phyloP scores from a whole-genome alignment of 92 coral and sea anemone genomes.

The Plumapathes pennacea region DNA sequence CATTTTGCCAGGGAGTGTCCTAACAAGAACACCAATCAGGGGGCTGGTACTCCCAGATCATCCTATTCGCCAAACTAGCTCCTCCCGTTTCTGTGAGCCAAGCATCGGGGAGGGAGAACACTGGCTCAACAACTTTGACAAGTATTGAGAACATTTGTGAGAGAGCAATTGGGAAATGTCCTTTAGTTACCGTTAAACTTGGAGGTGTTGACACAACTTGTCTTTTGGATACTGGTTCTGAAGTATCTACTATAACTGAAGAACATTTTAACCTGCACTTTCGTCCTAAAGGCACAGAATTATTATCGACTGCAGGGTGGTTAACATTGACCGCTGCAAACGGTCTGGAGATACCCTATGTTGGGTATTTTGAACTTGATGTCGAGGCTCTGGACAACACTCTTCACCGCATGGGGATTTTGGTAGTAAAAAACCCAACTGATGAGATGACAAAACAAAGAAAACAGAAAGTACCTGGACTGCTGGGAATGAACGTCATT shows the following conservation, averaged over 20 bases:
- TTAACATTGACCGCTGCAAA: conserved; percentile 58
- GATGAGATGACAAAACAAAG: conserved; percentile 18
- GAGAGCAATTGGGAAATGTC: conserved; percentile 39
- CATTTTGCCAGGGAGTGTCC: conserved; percentile 39
- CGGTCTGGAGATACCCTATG: conserved; percentile 63
- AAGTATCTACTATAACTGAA: conserved; percentile 57
- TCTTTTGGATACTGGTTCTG: conserved; percentile 58
- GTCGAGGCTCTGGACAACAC: conserved; percentile 47
- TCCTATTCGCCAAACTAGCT: too few species aligned
- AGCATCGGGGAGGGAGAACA: conserved; percentile 29
- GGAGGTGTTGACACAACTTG: conserved; percentile 42
- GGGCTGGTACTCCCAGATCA: conserved; percentile 3
- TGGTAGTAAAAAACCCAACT: conserved; percentile 53
- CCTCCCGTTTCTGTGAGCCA: conserved; percentile 46
- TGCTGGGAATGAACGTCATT: conserved; percentile 72
- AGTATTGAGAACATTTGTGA: neutral
- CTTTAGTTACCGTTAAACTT: conserved; percentile 23
- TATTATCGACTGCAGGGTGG: conserved; percentile 49
- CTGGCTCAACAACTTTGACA: conserved; percentile 3
- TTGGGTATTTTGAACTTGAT: conserved; percentile 60
- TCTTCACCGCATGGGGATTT: conserved; percentile 40
- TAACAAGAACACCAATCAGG: neutral
- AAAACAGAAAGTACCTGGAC: conserved; percentile 43
- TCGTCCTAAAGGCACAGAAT: conserved; percentile 28
- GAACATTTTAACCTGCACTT: conserved; percentile 44